Evolutionary conservation across 2,797 vertebrate species (phyloP).

Genomic region (Numenius phaeopus): DNA sequence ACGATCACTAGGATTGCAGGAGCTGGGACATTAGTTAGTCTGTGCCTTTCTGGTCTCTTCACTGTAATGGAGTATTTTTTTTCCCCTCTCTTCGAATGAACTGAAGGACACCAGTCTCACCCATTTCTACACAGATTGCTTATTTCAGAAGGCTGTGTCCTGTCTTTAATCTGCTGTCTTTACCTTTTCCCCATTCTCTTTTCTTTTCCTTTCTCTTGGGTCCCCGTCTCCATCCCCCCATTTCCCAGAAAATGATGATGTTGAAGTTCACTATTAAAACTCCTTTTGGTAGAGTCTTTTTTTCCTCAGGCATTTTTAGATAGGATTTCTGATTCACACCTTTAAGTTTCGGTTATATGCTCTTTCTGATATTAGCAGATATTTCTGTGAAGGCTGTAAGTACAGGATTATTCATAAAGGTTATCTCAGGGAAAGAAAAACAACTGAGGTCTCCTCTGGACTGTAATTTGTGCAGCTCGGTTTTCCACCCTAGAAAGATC

Average conservation of each 20-base stretch:
- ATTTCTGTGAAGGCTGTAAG: slow-evolving; percentile 53
- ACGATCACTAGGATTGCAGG: not conserved
- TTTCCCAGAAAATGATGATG: not conserved
- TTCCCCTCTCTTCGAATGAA: not conserved
- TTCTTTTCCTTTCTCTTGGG: not conserved
- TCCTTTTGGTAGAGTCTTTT: not conserved
- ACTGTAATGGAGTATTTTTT: not conserved
- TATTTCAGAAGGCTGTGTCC: not conserved
- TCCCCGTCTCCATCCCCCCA: not conserved
- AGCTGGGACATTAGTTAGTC: not conserved
- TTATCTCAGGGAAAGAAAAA: slow-evolving; percentile 59
- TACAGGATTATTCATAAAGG: slow-evolving; percentile 50
- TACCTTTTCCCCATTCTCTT: not conserved
- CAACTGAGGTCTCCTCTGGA: slow-evolving; percentile 23
- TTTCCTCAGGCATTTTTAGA: slow-evolving; percentile 51
- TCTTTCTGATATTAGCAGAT: slow-evolving; percentile 58
- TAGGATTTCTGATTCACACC: slow-evolving; percentile 35
- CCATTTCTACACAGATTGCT: slow-evolving; percentile 4
- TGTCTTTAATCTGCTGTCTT: not conserved
- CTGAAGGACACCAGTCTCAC: not conserved
- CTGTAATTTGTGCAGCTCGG: slow-evolving; percentile 19
- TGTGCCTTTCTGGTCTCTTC: not conserved
- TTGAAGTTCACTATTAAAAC: slow-evolving; percentile 5
- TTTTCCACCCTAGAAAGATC: slow-evolving; percentile 55
- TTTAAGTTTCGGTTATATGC: slow-evolving; percentile 41